phyloP scores from a whole-genome alignment of 2,113 vertebrate genomes.

The Prunella fulvescens region DNA sequence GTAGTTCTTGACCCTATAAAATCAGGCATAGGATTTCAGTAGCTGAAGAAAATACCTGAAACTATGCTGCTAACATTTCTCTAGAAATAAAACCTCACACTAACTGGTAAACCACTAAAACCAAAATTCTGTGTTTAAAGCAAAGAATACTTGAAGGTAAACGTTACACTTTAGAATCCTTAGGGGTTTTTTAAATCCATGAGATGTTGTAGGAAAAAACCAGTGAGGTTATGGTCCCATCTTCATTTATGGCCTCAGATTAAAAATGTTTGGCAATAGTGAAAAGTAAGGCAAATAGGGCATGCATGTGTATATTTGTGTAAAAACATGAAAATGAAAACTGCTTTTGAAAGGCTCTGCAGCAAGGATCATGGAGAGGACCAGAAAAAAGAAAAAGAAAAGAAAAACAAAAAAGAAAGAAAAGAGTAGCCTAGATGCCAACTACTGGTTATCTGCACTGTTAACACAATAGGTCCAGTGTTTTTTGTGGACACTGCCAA shows the following conservation, averaged over 20 bases:
- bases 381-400: too few species aligned
- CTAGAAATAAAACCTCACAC: not conserved
- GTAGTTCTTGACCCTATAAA: not conserved
- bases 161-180: not conserved
- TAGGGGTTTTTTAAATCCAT: not conserved
- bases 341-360: not conserved
- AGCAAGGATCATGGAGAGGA: not conserved
- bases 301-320: not conserved
- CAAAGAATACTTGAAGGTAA: not conserved
- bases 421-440: not conserved
- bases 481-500: conserved; percentile 17
- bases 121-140: not conserved
- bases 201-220: not conserved
- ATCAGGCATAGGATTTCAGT: not conserved
- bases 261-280: not conserved
- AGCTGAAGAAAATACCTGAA: not conserved
- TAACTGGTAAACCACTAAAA: not conserved
- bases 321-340: not conserved
- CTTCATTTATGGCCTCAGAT: not conserved
- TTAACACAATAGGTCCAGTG: conserved; percentile 39
- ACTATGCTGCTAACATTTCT: not conserved
- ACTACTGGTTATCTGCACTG: not conserved
- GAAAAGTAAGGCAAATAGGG: not conserved
- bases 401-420: not conserved
- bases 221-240: not conserved